These are phyloP conservation scores for Netelia fuscicornis DNA, from an alignment of 2,888 invertebrate species.

Conservation along the genomic window DNA sequence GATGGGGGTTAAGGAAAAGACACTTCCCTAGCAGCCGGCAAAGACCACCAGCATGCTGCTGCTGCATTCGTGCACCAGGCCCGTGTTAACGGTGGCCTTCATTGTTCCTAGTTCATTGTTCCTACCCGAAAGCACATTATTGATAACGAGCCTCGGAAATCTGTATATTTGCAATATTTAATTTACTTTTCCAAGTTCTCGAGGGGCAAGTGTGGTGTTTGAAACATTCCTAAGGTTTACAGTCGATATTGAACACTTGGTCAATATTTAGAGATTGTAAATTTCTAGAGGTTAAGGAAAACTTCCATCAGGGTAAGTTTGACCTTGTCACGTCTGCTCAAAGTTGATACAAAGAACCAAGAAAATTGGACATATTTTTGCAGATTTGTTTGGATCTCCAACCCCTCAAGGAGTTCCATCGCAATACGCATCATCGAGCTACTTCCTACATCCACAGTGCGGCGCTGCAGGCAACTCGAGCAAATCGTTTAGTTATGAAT, in stretches of 20 bases:
- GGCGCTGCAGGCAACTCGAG: no score
- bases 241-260: no score
- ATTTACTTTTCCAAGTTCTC: neutral
- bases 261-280: no score
- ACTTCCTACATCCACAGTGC: neutral
- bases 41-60: slow-evolving; percentile 35
- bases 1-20: slow-evolving; percentile 54
- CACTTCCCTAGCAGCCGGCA: slow-evolving; percentile 27
- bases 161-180: slow-evolving; percentile 19
- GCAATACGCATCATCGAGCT: slow-evolving; percentile 18
- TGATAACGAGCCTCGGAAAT: slow-evolving; percentile 44
- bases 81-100: slow-evolving; percentile 40
- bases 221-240: no score
- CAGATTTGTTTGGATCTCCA: no score
- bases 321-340: no score
- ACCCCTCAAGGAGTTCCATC: neutral
- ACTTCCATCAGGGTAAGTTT: no score
- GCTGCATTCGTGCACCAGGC: slow-evolving; percentile 11
- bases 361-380: no score
- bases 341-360: no score
- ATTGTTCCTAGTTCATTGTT: slow-evolving; percentile 52
- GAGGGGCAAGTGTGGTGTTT: no score
- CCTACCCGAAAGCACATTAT: slow-evolving; percentile 41
- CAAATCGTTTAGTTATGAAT: slow-evolving; percentile 1
- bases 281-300: no score